Evolutionary conservation across 2,888 invertebrate species (phyloP), one percentile per base, ranked within the genome.

Genomic region (Conchocele bisecta): DNA sequence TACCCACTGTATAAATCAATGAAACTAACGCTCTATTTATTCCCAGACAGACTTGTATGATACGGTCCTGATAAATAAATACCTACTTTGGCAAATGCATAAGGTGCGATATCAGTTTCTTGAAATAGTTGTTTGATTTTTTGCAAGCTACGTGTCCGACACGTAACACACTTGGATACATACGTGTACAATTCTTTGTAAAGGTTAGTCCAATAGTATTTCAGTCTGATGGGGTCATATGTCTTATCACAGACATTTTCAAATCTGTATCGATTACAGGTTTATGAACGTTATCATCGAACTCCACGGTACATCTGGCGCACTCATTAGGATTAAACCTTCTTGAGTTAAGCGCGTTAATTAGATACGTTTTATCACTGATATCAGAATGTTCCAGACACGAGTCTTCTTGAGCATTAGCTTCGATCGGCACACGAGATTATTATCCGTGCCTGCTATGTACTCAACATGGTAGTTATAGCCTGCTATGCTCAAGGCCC

Each of bases 21-120:
- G 37, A 71, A 54, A 41, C 35, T 51, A 15, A 59, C 20, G 22
- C 60, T 68, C 22, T 60, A 68, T 28, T 39, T 50, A 58, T 65
- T 57, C 13, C 66, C 71, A 15, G 71, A 66, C 7, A 72, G 37
- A 5, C 61, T 60, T 24, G n/a, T 57, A 9, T 46, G 66, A 28
- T 72, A 66, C 3, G 72, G 72, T 4, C 68, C 61, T 1, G 66
- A 66, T 13, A 72, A 26, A 57, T 72, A 57, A 22, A 66, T 15
- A 2, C 57, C 66, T 7, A 72, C 50, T 41, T 66, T 72, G 20
- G 71, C 66, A 46, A 65, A 66, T 1, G 66, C 26, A 42, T 46
- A 66, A 6, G 75, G 75, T 9, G 75, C 59, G 9, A 70, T 70
- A 20, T 70, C 67, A 6, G 75, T 75, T 53, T 66, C 63, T 35